A percentile compares a stretch with the other conserved stretches of the same genome.
These are phyloP conservation scores for Thymelicus acteon DNA, from an alignment of 2,888 invertebrate species.

Conservation along the genomic window DNA sequence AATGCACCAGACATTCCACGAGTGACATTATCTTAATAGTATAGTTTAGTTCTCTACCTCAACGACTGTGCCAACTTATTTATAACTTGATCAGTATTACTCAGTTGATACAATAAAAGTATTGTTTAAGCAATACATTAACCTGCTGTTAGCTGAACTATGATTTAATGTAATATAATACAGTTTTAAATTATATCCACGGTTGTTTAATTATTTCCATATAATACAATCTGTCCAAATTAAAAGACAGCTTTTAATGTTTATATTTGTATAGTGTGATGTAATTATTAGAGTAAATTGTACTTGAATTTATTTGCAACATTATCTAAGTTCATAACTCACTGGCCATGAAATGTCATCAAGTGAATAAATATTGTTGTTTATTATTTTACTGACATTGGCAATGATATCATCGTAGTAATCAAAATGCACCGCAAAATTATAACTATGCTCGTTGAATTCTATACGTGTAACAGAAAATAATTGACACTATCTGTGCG, in stretches of 20 bases:
- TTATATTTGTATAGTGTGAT: neutral
- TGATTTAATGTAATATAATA: neutral
- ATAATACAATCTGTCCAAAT: neutral
- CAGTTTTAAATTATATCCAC: neutral
- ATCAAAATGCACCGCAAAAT: neutral
- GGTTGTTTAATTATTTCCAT: neutral
- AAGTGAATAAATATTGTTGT: slow-evolving; percentile 8
- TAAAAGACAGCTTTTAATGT: neutral
- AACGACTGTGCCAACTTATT: slow-evolving; percentile 67
- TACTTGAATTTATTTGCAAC: neutral
- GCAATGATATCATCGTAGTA: slow-evolving; percentile 4
- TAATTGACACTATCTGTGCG: neutral
- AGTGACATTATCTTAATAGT: slow-evolving; percentile 43
- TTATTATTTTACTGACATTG: slow-evolving; percentile 5
- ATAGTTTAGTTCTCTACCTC: slow-evolving; percentile 60
- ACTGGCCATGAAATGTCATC: slow-evolving; percentile 6
- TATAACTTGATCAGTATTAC: slow-evolving; percentile 67
- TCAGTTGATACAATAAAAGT: slow-evolving; percentile 44
- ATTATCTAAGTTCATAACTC: neutral
- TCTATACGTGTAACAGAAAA: neutral
- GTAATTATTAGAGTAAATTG: neutral
- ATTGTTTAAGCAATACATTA: slow-evolving; percentile 40
- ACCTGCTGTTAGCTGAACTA: slow-evolving; percentile 46
- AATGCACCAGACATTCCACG: slow-evolving; percentile 47
- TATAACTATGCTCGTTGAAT: neutral